Percentiles rank a stretch among this genome's conserved stretches.
Conservation (phyloP, 2,797 vertebrate genomes). For the Chelidonichthys spinosus region DNA sequence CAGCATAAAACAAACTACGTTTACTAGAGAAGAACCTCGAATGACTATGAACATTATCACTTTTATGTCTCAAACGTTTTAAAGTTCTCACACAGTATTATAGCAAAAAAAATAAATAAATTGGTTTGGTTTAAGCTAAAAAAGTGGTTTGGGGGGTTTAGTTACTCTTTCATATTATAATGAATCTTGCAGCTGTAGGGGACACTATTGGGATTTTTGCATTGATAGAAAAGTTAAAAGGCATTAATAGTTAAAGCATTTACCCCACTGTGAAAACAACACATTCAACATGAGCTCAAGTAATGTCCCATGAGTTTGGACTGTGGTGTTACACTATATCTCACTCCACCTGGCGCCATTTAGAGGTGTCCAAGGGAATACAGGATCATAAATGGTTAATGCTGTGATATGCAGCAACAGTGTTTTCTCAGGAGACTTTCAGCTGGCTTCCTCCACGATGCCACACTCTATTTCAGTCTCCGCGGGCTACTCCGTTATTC, state of each 20-base stretch:
- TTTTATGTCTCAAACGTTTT: background rate
- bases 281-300: background rate
- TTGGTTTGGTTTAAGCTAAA: background rate
- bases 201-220: background rate
- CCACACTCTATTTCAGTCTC: slow-evolving; percentile 51
- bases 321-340: slow-evolving; percentile 8
- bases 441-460: slow-evolving; percentile 48
- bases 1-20: background rate
- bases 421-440: slow-evolving; percentile 39
- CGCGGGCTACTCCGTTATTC: slow-evolving; percentile 43
- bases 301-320: background rate
- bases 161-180: background rate
- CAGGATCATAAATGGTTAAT: slow-evolving; percentile 27
- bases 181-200: background rate
- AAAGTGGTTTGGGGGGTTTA: no score
- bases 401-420: slow-evolving; percentile 20
- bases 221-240: background rate
- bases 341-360: slow-evolving; percentile 21
- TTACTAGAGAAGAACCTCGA: background rate
- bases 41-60: background rate
- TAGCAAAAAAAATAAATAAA: background rate
- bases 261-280: slow-evolving; percentile 6
- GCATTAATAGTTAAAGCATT: background rate
- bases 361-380: slow-evolving; percentile 37
- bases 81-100: background rate